Conservation (phyloP, 2,113 vertebrate species). For the Corythornis cristatus region DNA sequence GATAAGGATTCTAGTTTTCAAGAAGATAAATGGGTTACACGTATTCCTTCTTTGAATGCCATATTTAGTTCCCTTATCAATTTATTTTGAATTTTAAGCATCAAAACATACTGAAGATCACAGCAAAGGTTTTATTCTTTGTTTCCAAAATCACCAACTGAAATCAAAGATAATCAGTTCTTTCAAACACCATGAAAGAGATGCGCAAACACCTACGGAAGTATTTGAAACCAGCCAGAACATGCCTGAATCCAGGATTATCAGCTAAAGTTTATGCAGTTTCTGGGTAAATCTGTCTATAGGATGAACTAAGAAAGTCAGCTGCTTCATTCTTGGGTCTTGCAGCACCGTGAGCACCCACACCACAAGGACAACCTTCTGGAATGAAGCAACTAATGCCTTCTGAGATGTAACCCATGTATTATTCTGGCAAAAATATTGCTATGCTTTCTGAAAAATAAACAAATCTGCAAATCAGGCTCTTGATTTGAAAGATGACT, state of each 20-base stretch:
- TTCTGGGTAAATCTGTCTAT: background rate
- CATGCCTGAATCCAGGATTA: background rate
- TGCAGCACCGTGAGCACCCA: background rate
- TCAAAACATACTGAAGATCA: background rate
- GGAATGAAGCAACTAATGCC: background rate
- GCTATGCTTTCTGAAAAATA: background rate
- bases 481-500: background rate
- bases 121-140: background rate
- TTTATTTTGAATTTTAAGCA: background rate
- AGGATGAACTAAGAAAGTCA: background rate
- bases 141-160: background rate
- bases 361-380: background rate
- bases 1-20: background rate
- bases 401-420: background rate
- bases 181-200: background rate
- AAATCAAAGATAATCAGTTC: background rate
- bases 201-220: background rate
- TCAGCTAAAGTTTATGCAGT: background rate
- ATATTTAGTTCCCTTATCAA: background rate
- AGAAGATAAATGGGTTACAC: background rate
- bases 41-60: background rate
- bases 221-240: background rate
- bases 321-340: background rate
- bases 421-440: background rate
- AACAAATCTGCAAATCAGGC: background rate